Percentiles rank a stretch among this genome's conserved stretches.
Conservation (phyloP, 2,113 vertebrate species). For the Archocentrus centrarchus region DNA sequence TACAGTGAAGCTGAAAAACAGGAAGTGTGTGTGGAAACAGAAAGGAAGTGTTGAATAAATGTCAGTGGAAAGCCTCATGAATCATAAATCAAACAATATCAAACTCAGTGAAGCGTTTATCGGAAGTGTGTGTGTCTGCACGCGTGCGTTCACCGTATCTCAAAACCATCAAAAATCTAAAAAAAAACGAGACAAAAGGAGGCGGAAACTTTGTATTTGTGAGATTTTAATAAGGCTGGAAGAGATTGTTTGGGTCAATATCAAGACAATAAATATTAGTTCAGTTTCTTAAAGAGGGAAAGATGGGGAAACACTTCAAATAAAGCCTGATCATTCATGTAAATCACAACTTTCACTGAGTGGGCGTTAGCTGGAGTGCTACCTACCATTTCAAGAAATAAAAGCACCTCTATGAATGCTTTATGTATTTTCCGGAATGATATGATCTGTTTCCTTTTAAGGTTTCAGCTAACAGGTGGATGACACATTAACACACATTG, state of each 20-base stretch:
- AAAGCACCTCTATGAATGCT: background rate
- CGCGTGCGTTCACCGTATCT: background rate
- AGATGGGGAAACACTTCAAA: background rate
- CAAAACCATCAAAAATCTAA: background rate
- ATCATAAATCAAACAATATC: constrained; percentile 4
- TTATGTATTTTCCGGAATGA: background rate
- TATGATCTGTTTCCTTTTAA: background rate
- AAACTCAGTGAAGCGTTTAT: background rate
- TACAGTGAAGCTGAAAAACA: constrained; percentile 42
- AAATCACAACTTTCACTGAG: background rate
- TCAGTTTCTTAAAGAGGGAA: background rate
- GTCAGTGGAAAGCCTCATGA: constrained; percentile 26
- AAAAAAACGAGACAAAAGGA: background rate
- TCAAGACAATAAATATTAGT: background rate
- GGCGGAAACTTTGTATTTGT: background rate
- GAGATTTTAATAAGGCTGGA: background rate
- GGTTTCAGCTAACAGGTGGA: background rate
- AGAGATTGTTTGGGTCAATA: background rate
- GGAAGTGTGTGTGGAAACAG: constrained; percentile 39
- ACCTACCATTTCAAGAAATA: constrained; percentile 15
- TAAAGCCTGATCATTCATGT: constrained; percentile 9
- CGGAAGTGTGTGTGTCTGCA: background rate
- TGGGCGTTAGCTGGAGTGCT: background rate
- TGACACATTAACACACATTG: background rate
- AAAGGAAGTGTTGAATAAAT: constrained; percentile 22